Evolutionary conservation across 1,140 invertebrate species (phyloP).

Genomic region (Drosophila gunungcola): DNA sequence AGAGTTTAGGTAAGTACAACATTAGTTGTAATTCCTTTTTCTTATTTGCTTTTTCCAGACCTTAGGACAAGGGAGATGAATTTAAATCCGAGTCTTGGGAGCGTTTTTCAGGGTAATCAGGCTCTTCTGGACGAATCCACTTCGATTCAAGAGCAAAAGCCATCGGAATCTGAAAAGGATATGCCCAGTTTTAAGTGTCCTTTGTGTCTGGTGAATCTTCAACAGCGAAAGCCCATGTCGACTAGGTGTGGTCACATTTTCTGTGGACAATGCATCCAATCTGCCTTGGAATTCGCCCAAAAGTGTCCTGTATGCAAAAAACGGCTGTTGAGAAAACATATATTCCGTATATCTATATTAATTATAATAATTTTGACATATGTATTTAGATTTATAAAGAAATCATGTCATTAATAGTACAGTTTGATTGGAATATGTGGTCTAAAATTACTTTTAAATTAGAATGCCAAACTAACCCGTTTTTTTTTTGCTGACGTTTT

Average conservation of each 20-base stretch:
- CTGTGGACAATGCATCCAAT: conserved; percentile 1
- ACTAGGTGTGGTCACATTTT: conserved; percentile 19
- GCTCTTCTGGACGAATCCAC: background rate
- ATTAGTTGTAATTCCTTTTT: too few relatives aligned
- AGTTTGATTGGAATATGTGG: background rate
- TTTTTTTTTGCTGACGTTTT: background rate
- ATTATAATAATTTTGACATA: too few relatives aligned
- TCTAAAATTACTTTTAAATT: background rate
- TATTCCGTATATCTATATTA: background rate
- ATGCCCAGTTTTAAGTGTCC: conserved; percentile 2
- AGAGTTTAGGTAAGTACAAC: too few relatives aligned
- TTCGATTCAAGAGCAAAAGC: background rate
- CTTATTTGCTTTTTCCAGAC: too few relatives aligned
- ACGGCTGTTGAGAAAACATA: conserved; percentile 1
- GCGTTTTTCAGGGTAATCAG: background rate
- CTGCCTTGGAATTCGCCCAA: background rate
- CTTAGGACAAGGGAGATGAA: too few relatives aligned
- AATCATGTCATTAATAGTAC: background rate
- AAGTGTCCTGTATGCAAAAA: conserved; percentile 9
- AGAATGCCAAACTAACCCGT: too few relatives aligned
- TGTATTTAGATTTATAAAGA: too few relatives aligned
- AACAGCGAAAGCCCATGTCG: background rate
- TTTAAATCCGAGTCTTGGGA: too few relatives aligned
- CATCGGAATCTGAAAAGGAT: background rate
- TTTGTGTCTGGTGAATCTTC: background rate